Evolutionary conservation across 2,797 vertebrate genomes (phyloP), one percentile per base, ranked within the genome.

Genomic region (Muscicapa comitata): DNA sequence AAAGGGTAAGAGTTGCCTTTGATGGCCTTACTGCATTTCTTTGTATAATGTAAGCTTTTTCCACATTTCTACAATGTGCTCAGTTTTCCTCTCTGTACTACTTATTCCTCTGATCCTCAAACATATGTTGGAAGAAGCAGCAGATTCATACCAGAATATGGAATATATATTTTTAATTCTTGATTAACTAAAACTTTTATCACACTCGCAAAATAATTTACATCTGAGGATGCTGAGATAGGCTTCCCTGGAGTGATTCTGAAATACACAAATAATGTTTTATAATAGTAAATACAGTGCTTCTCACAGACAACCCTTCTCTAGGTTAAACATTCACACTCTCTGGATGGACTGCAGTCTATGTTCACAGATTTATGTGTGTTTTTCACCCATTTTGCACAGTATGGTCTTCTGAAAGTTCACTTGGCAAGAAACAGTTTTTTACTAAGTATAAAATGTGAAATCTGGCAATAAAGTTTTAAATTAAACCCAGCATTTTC

Each of bases 391-490:
- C 80, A 25, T 90, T 92, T 95, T 92, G 35, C 77, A 89, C 78
- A 89, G 81, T 85, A 71, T 79, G 74, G 68, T 85, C 84, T 89
- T 80, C 77, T 91, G 67, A 87, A 91, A 87, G 57, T 93, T 95
- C 81, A 65, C 57, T 87, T 93, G 74, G 80, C 88, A 89, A 92
- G 68, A 76, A 90, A 81, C 70, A 73, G 66, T 66, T 90, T 78
- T 51, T 93, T 94, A 71, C 93, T 93, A 92, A 95, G 87, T 91
- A 86, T 86, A 47, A 93, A 93, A 79, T 93, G 93, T 86, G 94
- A 94, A 95, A 96, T 91, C 86, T 92, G 91, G 91, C 79, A 88
- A 91, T 38, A 73, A 96, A 86, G 57, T 68, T 90, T 96, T 90
- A 95, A 94, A 88, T 93, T 73, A 82, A 90, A 94, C 35, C n/a